These are phyloP conservation scores for Bergia sp. DNA, from an alignment of 92 coral and sea anemone genomes.

Conservation along the genomic window DNA sequence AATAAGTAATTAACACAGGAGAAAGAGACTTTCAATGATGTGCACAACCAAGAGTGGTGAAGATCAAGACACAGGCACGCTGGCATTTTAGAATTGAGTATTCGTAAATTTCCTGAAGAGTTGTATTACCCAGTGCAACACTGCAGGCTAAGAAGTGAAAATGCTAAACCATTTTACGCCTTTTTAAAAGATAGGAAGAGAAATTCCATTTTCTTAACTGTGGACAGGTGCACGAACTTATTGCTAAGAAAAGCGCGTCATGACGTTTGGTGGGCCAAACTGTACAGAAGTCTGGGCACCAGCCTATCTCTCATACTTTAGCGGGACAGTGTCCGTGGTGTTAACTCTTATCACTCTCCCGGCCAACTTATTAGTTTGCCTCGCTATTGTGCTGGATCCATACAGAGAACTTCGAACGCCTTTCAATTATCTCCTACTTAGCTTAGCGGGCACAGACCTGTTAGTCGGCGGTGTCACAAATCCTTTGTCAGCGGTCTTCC, in stretches of 20 bases:
- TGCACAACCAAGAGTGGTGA: too few species aligned
- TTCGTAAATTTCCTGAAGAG: too few species aligned
- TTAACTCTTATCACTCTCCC: slow-evolving; percentile 72
- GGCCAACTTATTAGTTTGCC: slow-evolving; percentile 77
- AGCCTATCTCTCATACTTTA: slow-evolving; percentile 65
- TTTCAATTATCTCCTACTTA: slow-evolving; percentile 72
- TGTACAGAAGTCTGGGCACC: slow-evolving; percentile 60
- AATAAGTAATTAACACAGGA: too few species aligned
- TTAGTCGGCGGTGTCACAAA: slow-evolving; percentile 78
- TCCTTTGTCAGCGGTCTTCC: slow-evolving; percentile 72
- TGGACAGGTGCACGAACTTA: not conserved
- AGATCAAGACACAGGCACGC: too few species aligned
- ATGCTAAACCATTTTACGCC: too few species aligned
- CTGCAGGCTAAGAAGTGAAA: too few species aligned
- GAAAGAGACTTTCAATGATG: too few species aligned
- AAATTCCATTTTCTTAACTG: not conserved
- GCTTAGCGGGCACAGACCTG: slow-evolving; percentile 78
- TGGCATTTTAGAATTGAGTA: too few species aligned
- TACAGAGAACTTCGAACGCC: slow-evolving; percentile 77
- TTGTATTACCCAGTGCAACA: too few species aligned
- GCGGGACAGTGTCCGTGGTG: slow-evolving; percentile 65
- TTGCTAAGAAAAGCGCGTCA: not conserved
- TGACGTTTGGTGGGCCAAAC: slow-evolving; percentile 34
- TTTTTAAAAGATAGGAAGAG: too few species aligned
- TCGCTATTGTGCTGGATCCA: slow-evolving; percentile 78